Conservation (phyloP, 1,140 invertebrate species). For the Galleria mellonella region DNA sequence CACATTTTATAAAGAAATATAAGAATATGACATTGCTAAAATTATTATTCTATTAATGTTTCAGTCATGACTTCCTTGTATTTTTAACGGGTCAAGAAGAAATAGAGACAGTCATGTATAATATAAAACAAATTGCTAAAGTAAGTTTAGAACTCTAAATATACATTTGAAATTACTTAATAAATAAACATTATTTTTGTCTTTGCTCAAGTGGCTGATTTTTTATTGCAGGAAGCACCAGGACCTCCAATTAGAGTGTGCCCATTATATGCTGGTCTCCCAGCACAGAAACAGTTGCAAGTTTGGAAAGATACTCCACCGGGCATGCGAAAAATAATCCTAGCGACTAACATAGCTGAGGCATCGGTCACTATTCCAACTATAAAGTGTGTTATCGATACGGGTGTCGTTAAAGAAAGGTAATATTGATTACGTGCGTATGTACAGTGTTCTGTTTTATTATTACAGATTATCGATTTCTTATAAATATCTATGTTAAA, state of each 20-base stretch:
- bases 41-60: too few species aligned
- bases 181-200: slow-evolving; percentile 8
- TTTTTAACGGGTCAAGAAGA: slow-evolving; percentile 99
- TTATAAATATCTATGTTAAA: neutral
- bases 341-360: slow-evolving; percentile 99
- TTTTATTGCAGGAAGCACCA: slow-evolving; percentile 42
- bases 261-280: slow-evolving; percentile 89
- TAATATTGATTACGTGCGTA: slow-evolving; percentile 14
- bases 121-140: slow-evolving; percentile 84
- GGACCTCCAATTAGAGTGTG: slow-evolving; percentile 79
- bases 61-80: slow-evolving; percentile 92
- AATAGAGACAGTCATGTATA: slow-evolving; percentile 91
- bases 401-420: slow-evolving; percentile 94
- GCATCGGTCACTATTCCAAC: slow-evolving; percentile 97
- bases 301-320: slow-evolving; percentile 82
- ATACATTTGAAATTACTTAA: neutral
- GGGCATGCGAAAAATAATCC: slow-evolving; percentile 89
- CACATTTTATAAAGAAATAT: too few species aligned
- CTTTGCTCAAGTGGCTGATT: slow-evolving; percentile 25
- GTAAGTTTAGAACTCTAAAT: slow-evolving; percentile 40
- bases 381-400: slow-evolving; percentile 95
- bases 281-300: slow-evolving; percentile 84
- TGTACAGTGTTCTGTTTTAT: too few species aligned
- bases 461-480: too few species aligned
- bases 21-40: too few species aligned